Conservation (phyloP, 2,113 vertebrate genomes). For the Salvelinus sp. region DNA sequence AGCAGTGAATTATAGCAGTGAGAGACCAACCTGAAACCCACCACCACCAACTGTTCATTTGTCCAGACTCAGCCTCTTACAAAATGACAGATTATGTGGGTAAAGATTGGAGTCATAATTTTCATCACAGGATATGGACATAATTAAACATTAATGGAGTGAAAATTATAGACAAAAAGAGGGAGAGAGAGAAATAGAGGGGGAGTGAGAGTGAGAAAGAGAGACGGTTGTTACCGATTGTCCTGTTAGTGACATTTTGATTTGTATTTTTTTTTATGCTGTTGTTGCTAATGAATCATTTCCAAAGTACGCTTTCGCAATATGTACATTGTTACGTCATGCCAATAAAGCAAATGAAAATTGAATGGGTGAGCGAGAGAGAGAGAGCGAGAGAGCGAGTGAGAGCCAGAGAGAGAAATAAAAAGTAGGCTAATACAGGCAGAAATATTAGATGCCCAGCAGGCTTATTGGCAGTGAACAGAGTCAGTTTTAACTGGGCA, state of each 20-base stretch:
- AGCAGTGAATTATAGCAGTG: neutral
- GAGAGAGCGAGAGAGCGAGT: neutral
- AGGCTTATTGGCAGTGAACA: neutral
- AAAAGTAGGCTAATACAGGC: neutral
- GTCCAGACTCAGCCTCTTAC: neutral
- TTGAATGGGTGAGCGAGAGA: neutral
- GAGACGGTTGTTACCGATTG: no score
- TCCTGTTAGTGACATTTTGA: no score
- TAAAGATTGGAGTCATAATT: no score
- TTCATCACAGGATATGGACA: conserved; percentile 10
- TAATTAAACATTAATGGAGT: conserved; percentile 18
- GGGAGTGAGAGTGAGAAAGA: neutral
- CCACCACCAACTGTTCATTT: neutral
- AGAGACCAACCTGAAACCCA: neutral
- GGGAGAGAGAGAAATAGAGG: neutral
- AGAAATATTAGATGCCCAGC: neutral
- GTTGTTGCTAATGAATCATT: no score
- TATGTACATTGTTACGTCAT: neutral
- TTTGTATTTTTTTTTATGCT: no score
- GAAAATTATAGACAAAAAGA: neutral
- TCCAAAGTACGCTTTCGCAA: neutral
- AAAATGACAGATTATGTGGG: neutral
- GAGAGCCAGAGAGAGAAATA: neutral
- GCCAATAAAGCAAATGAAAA: conserved; percentile 10
- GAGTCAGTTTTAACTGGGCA: neutral